A percentile compares a stretch with the other conserved stretches of the same genome.
These are phyloP conservation scores for Potamarius usumacintae DNA, from an alignment of 2,113 vertebrate genomes.

Conservation along the genomic window DNA sequence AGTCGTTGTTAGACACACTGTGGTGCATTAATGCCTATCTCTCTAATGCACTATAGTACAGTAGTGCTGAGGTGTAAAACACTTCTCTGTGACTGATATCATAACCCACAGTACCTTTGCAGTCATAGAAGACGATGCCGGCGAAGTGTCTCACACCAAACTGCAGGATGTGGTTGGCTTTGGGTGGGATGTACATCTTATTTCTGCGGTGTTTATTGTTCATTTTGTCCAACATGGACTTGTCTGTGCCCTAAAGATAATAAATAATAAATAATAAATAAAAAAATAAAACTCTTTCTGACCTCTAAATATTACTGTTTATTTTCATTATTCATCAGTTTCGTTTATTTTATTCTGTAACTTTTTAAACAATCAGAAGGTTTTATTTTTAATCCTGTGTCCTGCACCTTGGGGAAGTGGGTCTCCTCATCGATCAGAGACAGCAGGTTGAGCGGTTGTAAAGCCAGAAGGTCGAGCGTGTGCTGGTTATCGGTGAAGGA, in stretches of 20 bases:
- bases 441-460: constrained; percentile 84
- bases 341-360: neutral
- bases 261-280: neutral
- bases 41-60: neutral
- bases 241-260: constrained; percentile 83
- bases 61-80: neutral
- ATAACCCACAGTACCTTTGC: constrained; percentile 71
- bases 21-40: neutral
- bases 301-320: neutral
- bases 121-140: constrained; percentile 83
- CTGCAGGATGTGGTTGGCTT: constrained; percentile 72
- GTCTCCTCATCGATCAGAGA: constrained; percentile 93
- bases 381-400: neutral
- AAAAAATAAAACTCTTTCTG: neutral
- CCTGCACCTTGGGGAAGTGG: constrained; percentile 86
- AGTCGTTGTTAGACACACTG: neutral
- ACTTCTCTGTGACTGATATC: neutral
- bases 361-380: neutral
- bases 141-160: constrained; percentile 91
- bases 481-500: constrained; percentile 81
- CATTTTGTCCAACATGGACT: constrained; percentile 86
- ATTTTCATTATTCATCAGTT: neutral
- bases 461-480: constrained; percentile 81
- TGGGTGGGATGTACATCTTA: constrained; percentile 78
- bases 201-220: constrained; percentile 75